Conservation (phyloP, 2,888 invertebrate genomes). For the Hyposoter dolosus region DNA sequence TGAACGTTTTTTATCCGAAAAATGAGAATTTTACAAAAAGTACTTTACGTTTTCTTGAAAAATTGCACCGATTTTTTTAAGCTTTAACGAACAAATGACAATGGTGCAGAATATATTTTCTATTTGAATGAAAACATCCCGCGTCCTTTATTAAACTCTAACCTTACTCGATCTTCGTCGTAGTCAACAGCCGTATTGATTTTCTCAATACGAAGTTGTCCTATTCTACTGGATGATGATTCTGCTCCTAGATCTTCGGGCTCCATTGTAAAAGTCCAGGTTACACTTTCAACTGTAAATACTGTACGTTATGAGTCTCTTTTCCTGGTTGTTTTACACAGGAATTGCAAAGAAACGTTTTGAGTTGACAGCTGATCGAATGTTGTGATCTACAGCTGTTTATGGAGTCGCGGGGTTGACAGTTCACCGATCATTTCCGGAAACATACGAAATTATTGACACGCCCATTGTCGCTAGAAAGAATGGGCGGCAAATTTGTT, state of each 20-base stretch:
- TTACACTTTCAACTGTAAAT: not conserved
- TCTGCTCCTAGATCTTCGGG: conserved; percentile 62
- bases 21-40: not conserved
- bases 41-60: not conserved
- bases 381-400: not conserved
- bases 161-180: conserved; percentile 82
- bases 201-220: conserved; percentile 68
- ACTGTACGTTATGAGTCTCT: not conserved
- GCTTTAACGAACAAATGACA: not conserved
- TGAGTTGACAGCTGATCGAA: conserved; percentile 38
- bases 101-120: not conserved
- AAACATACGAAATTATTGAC: conserved; percentile 15
- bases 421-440: conserved; percentile 43
- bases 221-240: conserved; percentile 52
- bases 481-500: conserved; percentile 8
- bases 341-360: not conserved
- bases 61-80: not conserved
- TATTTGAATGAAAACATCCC: not conserved
- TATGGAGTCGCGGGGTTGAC: conserved; percentile 31
- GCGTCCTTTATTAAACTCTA: conserved; percentile 71
- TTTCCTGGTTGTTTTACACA: not conserved
- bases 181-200: conserved; percentile 74
- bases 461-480: not conserved
- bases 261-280: conserved; percentile 41
- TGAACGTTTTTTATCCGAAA: not conserved